Percentiles rank a stretch among this genome's conserved stretches.
Evolutionary conservation across 2,113 vertebrate species (phyloP).

Genomic region (Crotalus tigris): DNA sequence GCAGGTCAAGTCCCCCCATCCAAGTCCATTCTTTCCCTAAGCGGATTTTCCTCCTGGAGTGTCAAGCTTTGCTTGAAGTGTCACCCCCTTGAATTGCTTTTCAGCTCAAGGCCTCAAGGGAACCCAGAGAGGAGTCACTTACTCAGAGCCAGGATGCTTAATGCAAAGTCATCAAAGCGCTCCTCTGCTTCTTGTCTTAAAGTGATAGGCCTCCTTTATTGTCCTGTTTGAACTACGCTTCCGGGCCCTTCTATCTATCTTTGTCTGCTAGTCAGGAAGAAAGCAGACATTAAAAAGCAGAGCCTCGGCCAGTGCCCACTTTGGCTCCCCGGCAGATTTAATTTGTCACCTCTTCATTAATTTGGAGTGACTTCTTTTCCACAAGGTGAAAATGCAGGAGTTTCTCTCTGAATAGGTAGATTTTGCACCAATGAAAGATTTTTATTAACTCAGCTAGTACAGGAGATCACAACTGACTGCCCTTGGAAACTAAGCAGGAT

Average conservation of each 20-base stretch:
- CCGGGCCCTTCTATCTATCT: conserved; percentile 81
- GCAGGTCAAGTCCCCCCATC: background rate
- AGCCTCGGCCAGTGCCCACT: conserved; percentile 79
- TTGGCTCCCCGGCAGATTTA: conserved; percentile 74
- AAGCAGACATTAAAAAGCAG: conserved; percentile 76
- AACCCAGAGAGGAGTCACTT: conserved; percentile 55
- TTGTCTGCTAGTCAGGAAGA: conserved; percentile 78
- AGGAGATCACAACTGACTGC: background rate
- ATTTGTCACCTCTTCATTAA: conserved; percentile 80
- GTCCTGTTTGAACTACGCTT: conserved; percentile 77
- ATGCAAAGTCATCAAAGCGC: conserved; percentile 82
- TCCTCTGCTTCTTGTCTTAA: conserved; percentile 81
- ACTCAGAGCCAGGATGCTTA: conserved; percentile 71
- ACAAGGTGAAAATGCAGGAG: background rate
- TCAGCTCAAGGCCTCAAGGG: conserved; percentile 3
- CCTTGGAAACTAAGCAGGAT: background rate
- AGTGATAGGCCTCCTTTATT: conserved; percentile 78
- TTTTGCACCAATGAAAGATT: conserved; percentile 17
- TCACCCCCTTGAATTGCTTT: conserved; percentile 47
- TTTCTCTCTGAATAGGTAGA: background rate
- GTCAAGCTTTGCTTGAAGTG: conserved; percentile 48
- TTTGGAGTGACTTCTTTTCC: conserved; percentile 72
- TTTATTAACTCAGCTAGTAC: conserved; percentile 10
- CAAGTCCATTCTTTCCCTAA: background rate
- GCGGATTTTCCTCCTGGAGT: conserved; percentile 5